phyloP scores from a whole-genome alignment of 2,113 vertebrate species.

The Zeus faber region DNA sequence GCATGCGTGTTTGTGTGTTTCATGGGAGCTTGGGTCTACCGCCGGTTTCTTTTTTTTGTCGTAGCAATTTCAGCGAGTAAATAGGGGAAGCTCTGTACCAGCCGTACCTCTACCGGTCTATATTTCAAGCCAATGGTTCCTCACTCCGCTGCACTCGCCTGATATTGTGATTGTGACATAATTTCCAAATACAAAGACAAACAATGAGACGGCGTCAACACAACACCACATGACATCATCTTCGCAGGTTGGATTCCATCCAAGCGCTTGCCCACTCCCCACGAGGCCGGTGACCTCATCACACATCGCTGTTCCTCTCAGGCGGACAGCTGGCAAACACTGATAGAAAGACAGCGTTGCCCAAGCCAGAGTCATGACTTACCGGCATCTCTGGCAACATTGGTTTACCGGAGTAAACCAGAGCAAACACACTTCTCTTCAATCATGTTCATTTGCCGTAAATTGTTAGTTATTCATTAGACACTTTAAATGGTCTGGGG shows the following conservation, averaged over 20 bases:
- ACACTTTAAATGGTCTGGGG: no score
- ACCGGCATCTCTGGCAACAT: no score
- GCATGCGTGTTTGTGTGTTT: conserved; percentile 12
- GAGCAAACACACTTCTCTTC: no score
- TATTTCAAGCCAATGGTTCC: neutral
- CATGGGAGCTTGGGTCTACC: no score
- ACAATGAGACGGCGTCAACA: conserved; percentile 10
- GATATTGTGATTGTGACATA: conserved; percentile 16
- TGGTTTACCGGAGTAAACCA: no score
- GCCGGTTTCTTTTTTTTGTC: no score
- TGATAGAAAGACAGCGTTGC: conserved; percentile 28
- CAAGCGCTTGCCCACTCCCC: conserved; percentile 21
- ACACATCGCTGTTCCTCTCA: neutral
- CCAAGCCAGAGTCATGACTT: neutral
- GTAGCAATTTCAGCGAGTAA: no score
- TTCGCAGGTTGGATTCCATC: conserved; percentile 22
- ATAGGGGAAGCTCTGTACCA: conserved; percentile 9
- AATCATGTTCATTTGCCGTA: no score
- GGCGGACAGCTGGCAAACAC: neutral
- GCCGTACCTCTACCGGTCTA: conserved; percentile 9
- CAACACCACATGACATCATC: conserved; percentile 43
- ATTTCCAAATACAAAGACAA: conserved; percentile 11
- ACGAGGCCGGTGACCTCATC: conserved; percentile 45
- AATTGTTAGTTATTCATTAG: no score
- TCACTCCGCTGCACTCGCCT: conserved; percentile 10